These are phyloP conservation scores for Tyria jacobaeae DNA, from an alignment of 2,888 invertebrate genomes.

Conservation along the genomic window DNA sequence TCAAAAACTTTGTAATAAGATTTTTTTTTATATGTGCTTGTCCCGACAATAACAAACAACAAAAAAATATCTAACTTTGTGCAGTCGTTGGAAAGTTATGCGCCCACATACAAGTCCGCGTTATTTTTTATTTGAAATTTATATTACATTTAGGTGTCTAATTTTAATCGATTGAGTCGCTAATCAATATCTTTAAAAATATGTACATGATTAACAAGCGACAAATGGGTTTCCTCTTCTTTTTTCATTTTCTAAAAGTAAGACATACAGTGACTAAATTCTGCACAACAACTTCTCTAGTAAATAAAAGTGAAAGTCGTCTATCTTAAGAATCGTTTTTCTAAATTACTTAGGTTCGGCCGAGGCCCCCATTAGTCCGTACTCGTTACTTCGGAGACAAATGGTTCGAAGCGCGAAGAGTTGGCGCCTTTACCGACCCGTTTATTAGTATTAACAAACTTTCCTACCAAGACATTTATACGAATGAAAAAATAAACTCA, in stretches of 20 bases:
- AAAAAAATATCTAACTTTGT: no score
- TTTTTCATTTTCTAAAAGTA: conserved; percentile 1
- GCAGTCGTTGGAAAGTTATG: no score
- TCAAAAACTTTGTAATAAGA: no score
- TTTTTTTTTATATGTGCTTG: no score
- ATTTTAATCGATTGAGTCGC: no score
- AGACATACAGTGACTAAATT: conserved; percentile 16
- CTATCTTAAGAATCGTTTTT: conserved; percentile 67
- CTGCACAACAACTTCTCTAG: conserved; percentile 32
- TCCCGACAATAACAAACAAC: no score
- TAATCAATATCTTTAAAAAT: not conserved
- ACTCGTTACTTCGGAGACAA: conserved; percentile 71
- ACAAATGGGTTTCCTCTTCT: not conserved
- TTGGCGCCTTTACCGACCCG: conserved; percentile 62
- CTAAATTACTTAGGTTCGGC: conserved; percentile 70
- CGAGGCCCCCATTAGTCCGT: conserved; percentile 63
- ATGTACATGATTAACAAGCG: not conserved
- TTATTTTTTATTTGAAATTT: no score
- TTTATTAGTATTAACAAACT: conserved; percentile 77
- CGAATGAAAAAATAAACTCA: conserved; percentile 65
- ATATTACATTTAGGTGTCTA: no score
- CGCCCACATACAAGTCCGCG: no score
- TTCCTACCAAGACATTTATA: conserved; percentile 68
- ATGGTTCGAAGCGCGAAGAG: conserved; percentile 65
- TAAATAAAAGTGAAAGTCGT: conserved; percentile 54